Evolutionary conservation across 1,140 invertebrate species (phyloP).

Genomic region (Panagrolaimus sp.): DNA sequence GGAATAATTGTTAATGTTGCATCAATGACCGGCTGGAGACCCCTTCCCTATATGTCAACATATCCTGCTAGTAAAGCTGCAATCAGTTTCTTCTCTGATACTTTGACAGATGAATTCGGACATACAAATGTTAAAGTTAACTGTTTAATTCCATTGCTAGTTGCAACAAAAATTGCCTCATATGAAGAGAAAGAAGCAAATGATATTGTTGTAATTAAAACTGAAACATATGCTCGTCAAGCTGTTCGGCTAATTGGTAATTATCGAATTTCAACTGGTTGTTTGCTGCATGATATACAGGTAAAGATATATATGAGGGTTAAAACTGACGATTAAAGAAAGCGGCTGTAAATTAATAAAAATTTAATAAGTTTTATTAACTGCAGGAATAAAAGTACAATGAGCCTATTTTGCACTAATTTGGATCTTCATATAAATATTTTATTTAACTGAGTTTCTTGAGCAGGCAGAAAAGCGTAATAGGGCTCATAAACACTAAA

Average conservation of each 20-base stretch:
- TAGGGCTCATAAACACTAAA: too few relatives aligned
- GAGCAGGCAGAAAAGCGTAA: too few relatives aligned
- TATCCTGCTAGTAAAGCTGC: conserved; percentile 56
- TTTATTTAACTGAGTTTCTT: too few relatives aligned
- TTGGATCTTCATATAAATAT: too few relatives aligned
- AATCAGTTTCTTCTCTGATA: conserved; percentile 53
- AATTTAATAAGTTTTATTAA: too few relatives aligned
- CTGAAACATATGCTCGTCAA: conserved; percentile 48
- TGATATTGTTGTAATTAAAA: conserved; percentile 47
- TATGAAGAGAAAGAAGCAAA: conserved; percentile 54
- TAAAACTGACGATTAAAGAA: background rate
- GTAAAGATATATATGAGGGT: conserved; percentile 26
- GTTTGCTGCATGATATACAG: conserved; percentile 54
- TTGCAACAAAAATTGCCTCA: conserved; percentile 55
- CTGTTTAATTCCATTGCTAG: conserved; percentile 53
- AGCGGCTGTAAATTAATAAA: too few relatives aligned
- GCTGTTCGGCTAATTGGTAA: conserved; percentile 51
- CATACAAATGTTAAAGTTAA: conserved; percentile 56
- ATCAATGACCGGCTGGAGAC: conserved; percentile 66
- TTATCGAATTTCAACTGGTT: conserved; percentile 48
- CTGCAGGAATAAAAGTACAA: too few relatives aligned
- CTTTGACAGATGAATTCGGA: conserved; percentile 50
- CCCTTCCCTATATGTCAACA: conserved; percentile 54
- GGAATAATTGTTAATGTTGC: conserved; percentile 88
- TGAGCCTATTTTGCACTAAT: too few relatives aligned